Evolutionary conservation across 2,888 invertebrate species (phyloP), one percentile per base, ranked within the genome.

Genomic region (Zygogramma bicolorata): DNA sequence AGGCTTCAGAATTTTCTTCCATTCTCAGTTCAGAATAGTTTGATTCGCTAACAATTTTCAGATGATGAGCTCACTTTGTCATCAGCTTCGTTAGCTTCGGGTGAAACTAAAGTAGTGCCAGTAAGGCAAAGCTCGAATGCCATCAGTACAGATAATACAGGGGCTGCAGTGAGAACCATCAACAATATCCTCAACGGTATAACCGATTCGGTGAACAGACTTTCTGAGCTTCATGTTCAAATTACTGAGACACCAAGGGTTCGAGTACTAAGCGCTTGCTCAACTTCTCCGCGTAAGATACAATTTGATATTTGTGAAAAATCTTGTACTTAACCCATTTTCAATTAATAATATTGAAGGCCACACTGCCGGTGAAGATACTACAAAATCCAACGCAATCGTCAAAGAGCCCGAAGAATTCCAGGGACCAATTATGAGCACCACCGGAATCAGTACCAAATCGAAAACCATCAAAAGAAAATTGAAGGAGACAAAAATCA

Each of bases 151-250:
- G 86, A 86, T 57, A 81, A 81, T 60, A 81, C 81, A n/a, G 85
- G 85, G 22, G 84, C 85, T 4, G 84, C 86, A 4, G 83, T 85
- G 7, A 78, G 80, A 65, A 86, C 86, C 5, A 86, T 87, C 63
- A 86, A 86, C 68, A 84, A 85, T 71, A 87, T 87, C 29, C 76
- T 87, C 8, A 84, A 81, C 60, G 86, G 86, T 15, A 86, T 86
- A 57, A 85, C 87, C 0, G 81, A 84, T 60, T 86, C 86, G 1
- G 85, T 86, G 0, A 86, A 87, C 74, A 77, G 85, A 60, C 73
- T 86, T 1, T 84, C 86, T 0, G 83, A 84, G 66, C 74, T 85
- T 31, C 84, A 85, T 42, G 75, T 79, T 10, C 80, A 82, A 57
- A 74, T 80, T 42, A 70, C 77, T 1, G 77, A 78, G 5, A 75